These are phyloP conservation scores for Chaetophractus vellerosus DNA, from an alignment of 2,797 vertebrate species.

Conservation along the genomic window DNA sequence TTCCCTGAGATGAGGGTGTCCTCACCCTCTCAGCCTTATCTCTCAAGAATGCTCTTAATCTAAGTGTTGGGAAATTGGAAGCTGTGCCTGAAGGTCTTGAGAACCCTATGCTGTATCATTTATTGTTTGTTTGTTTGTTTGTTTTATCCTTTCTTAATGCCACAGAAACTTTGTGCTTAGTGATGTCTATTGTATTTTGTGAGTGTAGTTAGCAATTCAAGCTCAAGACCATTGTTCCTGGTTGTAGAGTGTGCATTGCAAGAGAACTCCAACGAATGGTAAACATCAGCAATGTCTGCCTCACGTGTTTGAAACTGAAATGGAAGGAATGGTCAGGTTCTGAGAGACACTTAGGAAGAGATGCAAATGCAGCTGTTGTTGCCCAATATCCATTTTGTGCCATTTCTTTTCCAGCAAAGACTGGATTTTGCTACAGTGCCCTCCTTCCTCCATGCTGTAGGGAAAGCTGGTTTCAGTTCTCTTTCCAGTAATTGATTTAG, in stretches of 20 bases:
- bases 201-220: background rate
- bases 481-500: constrained; percentile 23
- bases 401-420: background rate
- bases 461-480: background rate
- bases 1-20: background rate
- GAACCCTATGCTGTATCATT: background rate
- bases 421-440: background rate
- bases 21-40: background rate
- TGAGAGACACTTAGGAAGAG: background rate
- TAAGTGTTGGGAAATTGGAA: background rate
- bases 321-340: background rate
- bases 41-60: background rate
- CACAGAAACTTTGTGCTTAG: background rate
- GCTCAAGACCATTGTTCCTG: background rate
- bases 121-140: background rate
- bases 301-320: background rate
- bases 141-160: background rate
- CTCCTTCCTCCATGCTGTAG: background rate
- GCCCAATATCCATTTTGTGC: background rate
- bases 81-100: background rate
- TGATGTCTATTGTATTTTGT: background rate
- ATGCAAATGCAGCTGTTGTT: background rate
- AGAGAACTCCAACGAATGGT: background rate
- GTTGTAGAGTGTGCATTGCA: background rate
- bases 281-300: background rate